A percentile compares a stretch with the other conserved stretches of the same genome.
These are phyloP conservation scores for Drosophila trichaetosa DNA, from an alignment of 2,888 invertebrate species.

Conservation along the genomic window DNA sequence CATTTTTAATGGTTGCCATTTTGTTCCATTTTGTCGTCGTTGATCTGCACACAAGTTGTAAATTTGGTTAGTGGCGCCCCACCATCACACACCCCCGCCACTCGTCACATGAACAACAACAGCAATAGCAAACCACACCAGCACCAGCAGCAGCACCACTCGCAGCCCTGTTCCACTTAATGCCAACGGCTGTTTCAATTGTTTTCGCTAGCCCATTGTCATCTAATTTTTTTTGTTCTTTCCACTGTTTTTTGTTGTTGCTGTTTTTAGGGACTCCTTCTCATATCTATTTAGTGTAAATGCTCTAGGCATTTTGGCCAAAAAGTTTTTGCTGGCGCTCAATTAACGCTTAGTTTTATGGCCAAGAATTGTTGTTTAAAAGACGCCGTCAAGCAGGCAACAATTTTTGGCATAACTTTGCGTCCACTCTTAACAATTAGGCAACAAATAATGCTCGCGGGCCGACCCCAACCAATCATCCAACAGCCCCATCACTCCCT, in stretches of 20 bases:
- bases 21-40: conserved; percentile 50
- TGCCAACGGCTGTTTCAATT: conserved; percentile 60
- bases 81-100: neutral
- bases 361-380: conserved; percentile 56
- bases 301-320: conserved; percentile 46
- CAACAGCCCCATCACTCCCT: neutral
- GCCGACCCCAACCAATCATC: neutral
- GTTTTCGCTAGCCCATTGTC: conserved; percentile 63
- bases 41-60: conserved; percentile 64
- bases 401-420: conserved; percentile 50
- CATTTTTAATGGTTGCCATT: conserved; percentile 72
- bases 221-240: conserved; percentile 53
- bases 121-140: neutral
- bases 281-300: conserved; percentile 65
- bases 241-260: conserved; percentile 1
- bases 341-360: conserved; percentile 77
- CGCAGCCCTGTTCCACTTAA: conserved; percentile 23
- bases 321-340: conserved; percentile 65
- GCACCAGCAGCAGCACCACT: neutral
- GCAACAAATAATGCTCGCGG: conserved; percentile 48
- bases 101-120: neutral
- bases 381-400: conserved; percentile 57
- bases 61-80: conserved; percentile 61
- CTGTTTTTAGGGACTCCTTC: neutral
- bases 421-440: conserved; percentile 58